Evolutionary conservation across 2,113 vertebrate genomes (phyloP), one percentile per base, ranked within the genome.

Genomic region (Corvus cornix): DNA sequence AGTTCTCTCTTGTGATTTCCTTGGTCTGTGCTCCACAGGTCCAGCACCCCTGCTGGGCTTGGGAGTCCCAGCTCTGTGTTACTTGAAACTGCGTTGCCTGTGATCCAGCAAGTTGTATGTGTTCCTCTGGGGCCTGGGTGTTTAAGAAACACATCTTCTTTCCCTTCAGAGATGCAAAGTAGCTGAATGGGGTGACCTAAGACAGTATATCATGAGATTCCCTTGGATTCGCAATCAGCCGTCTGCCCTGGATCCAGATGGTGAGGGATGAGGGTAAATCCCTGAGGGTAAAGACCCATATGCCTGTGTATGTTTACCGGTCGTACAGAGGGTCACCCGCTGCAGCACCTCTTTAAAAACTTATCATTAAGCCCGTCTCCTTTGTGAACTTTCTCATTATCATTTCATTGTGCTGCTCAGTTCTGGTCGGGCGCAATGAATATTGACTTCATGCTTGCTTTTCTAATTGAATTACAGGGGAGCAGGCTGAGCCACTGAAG

Each of bases 391-490:
- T 55, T 84, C 97, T 98, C 97, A 98, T 98, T 98, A 98, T 97
- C 97, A 97, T 98, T 98, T 97, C 98, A 98, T 98, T 98, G 97
- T 98, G 95, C 43, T 16, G 46, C n/a, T 56, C 83, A 49, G 93
- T 80, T 96, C 97, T 96, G 93, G 84, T 89, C 24, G 28, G 67
- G 73, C 1, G 64, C 97, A 96, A 97, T 98, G 97, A 98, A 98
- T 98, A 98, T 98, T 98, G 98, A 98, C 98, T 98, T 97, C 97
- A 95, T 97, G 97, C 98, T 98, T 96, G 95, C 98, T 98, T 98
- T 98, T 97, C 98, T 98, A 98, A 98, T 98, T 98, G 98, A 98
- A 98, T 98, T 98, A 98, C 93, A 92, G 97, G 85, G 81, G 33
- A 95, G 88, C 97, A 94, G 96, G 84, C 96, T 97, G 95, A 96